Evolutionary conservation across 2,113 vertebrate species (phyloP).

Genomic region (Gracilinanus agilis): DNA sequence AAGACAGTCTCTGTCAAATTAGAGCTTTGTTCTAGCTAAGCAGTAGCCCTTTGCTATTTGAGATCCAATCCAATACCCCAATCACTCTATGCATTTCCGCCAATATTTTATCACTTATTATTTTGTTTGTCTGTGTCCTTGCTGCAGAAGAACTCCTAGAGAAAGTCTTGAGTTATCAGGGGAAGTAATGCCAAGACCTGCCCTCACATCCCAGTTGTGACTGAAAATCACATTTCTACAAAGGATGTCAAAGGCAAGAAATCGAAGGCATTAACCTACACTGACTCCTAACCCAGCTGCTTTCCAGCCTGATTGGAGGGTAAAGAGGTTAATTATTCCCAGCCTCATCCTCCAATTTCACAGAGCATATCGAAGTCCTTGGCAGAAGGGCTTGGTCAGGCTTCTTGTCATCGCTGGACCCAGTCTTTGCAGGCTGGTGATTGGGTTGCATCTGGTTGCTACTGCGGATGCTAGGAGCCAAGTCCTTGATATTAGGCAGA

Average conservation of each 20-base stretch:
- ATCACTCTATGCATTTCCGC: not conserved
- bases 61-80: not conserved
- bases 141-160: constrained; percentile 19
- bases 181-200: not conserved
- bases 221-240: constrained; percentile 38
- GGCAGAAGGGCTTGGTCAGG: not conserved
- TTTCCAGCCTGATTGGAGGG: constrained; percentile 62
- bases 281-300: constrained; percentile 57
- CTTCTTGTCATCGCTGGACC: constrained; percentile 5
- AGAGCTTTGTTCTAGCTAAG: not conserved
- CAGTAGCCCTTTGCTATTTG: not conserved
- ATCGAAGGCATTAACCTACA: constrained; percentile 61
- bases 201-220: constrained; percentile 25
- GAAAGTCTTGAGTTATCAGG: not conserved
- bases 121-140: not conserved
- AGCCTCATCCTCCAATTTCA: constrained; percentile 55
- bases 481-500: constrained; percentile 34
- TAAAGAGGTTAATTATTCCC: constrained; percentile 69
- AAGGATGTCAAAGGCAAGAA: constrained; percentile 45
- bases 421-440: not conserved
- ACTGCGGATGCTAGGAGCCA: not conserved
- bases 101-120: not conserved
- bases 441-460: constrained; percentile 40
- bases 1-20: not conserved
- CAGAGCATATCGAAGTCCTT: constrained; percentile 36